Base-by-base conservation (phyloP, 2,888 invertebrate genomes). In the Leptothorax acervorum region DNA sequence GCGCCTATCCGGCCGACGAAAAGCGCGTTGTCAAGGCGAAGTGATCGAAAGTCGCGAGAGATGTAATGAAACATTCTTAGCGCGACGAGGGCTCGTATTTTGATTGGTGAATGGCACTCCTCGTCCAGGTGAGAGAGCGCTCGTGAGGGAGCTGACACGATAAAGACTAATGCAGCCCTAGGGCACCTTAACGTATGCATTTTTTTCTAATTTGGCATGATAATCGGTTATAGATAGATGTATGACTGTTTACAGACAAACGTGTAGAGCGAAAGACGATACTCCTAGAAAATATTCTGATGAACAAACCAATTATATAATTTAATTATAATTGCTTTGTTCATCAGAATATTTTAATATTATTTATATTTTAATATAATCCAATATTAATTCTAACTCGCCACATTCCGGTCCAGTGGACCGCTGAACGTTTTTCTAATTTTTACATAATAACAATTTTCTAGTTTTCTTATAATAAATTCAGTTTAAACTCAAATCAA, bases 61-160 rank as follows among this genome's bases (percentile, higher is more conserved):
- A 92, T 94, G 91, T 94, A 94, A 94, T 94, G 94, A 94, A 94
- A 93, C 93, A 92, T 92, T 94, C 93, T 94, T 92, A 93, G 89
- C 4, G 39, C 45, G 45, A 71, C 71, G 57, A 60, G 70, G 57
- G 71, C 48, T 51, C 60, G 71, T 70, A 83, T 83, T 68, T 79
- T 63, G 18, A 82, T 82, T 82, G 63, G n/a, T 55, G 71, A 84
- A 65, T 73, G 39, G 35, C n/a, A 45, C 39, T 57, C 71, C 35
- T 81, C 53, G 31, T n/a, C 23, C 62, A 57, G 28, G 53, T 51
- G 60, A 48, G 81, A 75, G 81, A 75, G 48, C 15, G 45, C 45
- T 62, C 39, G 51, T 48, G 39, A 75, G 39, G 48, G 23, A 35
- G 35, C 31, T 75, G 23, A 48, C 31, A 31, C 23, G 51, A 42